Base-by-base conservation (phyloP, 2,113 vertebrate genomes). In the Cacatua alba region DNA sequence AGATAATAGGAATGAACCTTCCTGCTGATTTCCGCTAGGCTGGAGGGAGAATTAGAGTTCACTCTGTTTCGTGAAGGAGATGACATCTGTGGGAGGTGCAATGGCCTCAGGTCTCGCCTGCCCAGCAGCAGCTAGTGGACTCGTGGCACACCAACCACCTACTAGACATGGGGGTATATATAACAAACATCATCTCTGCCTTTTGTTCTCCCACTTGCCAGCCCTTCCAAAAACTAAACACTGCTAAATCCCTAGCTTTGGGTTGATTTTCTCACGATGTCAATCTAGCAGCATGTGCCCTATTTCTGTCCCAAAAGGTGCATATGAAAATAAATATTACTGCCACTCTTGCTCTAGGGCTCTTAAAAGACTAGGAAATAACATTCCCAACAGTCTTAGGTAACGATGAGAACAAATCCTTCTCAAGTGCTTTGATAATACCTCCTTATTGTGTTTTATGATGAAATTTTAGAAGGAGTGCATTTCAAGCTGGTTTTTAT, bases 81-180 rank as follows among this genome's bases (percentile, higher is more conserved):
- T 14, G 39, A 8, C 11, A n/a, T 9, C 68, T 13, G 2, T 4
- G 33, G 35, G 68, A 4, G 23, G 31, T 39, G 65, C 8, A 4
- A 7, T 0, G 3, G 78, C 43, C 39, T 21, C 2, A 6, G 72
- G 17, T 43, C 59, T 29, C 2, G 0, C 52, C 28, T 11, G 90
- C 49, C 33, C 49, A 2, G 43, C 83, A 24, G 51, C 55, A 6
- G 35, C 3, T 2, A 5, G 67, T n/a, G 41, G 48, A 48, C 65
- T 48, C 0, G 1, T 1, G 5, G 46, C 53, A 26, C 3, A 1
- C 23, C 1, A 2, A 24, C 28, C 43, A 24, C 8, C 53, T 31
- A 3, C 19, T 14, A 2, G 4, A 6, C 35, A 4, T 0, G 3
- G 21, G 49, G 24, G 16, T 2, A 7, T 0, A 2, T 0, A 5